Conservation (phyloP, 2,797 vertebrate genomes). For the Anomalospiza imberbis region DNA sequence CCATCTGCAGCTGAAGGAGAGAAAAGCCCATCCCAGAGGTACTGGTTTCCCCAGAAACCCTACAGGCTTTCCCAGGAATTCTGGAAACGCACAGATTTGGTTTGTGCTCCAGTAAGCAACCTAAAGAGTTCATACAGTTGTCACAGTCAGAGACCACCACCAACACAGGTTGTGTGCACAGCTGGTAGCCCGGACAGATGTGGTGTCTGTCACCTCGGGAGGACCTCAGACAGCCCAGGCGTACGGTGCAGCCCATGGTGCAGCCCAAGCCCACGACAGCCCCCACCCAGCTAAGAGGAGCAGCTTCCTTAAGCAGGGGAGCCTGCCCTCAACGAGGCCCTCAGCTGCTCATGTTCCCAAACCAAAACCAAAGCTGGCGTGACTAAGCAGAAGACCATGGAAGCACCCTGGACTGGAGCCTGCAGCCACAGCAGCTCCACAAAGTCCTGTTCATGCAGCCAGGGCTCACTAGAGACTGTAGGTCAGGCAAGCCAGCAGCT, state of each 20-base stretch:
- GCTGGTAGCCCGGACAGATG: neutral
- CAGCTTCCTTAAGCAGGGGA: neutral
- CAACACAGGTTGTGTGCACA: neutral
- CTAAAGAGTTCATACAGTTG: neutral
- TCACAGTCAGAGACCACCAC: neutral
- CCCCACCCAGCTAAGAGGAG: neutral
- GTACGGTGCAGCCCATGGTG: neutral
- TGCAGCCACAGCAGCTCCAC: neutral
- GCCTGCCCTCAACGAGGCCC: neutral
- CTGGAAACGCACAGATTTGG: neutral
- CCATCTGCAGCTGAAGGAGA: neutral
- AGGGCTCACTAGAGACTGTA: neutral
- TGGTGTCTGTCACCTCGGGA: neutral
- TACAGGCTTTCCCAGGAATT: conserved; percentile 2
- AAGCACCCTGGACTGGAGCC: neutral
- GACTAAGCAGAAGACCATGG: neutral
- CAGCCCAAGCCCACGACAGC: neutral
- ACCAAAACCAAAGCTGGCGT: neutral
- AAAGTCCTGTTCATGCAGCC: neutral
- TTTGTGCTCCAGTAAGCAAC: neutral
- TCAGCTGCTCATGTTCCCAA: neutral
- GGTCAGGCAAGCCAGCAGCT: neutral
- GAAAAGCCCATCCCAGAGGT: neutral
- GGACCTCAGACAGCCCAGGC: neutral
- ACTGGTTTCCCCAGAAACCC: conserved; percentile 12